Conservation (phyloP, 2,797 vertebrate species). For the Pogoniulus pusillus region DNA sequence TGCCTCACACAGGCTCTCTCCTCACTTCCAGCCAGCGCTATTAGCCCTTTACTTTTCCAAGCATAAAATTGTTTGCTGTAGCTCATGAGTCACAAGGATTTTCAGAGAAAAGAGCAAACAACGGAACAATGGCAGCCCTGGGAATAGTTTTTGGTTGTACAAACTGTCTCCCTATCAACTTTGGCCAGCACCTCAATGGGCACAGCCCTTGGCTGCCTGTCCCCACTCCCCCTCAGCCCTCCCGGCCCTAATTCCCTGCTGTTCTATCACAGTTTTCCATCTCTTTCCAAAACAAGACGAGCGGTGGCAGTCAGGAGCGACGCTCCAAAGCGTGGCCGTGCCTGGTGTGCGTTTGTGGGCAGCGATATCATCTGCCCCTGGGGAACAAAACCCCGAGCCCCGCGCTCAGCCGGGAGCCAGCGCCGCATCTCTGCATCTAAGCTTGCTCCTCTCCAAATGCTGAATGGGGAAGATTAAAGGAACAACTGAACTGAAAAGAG, state of each 20-base stretch:
- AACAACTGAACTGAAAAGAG: conserved; percentile 40
- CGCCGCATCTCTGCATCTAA: conserved; percentile 12
- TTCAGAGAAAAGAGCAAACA: conserved; percentile 47
- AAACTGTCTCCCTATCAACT: neutral
- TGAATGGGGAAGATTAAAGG: neutral
- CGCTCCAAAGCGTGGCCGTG: neutral
- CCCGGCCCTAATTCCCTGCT: neutral
- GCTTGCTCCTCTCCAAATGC: conserved; percentile 13
- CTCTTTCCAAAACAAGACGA: neutral
- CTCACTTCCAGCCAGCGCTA: neutral
- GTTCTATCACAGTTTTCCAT: neutral
- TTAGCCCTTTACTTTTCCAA: conserved; percentile 30
- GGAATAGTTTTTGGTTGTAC: conserved; percentile 36
- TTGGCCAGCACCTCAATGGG: neutral
- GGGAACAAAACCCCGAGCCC: neutral
- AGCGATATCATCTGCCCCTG: neutral
- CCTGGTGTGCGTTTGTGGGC: neutral
- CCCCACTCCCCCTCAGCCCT: neutral
- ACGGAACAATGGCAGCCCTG: conserved; percentile 50
- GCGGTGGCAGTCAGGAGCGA: fast-evolving
- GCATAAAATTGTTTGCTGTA: conserved; percentile 52
- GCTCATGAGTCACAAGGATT: conserved; percentile 53
- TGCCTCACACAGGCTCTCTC: neutral
- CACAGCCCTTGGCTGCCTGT: neutral
- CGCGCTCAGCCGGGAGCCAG: neutral